Base-by-base conservation (phyloP, 64 coral and sea anemone species). In the Pachyseris speciosa region DNA sequence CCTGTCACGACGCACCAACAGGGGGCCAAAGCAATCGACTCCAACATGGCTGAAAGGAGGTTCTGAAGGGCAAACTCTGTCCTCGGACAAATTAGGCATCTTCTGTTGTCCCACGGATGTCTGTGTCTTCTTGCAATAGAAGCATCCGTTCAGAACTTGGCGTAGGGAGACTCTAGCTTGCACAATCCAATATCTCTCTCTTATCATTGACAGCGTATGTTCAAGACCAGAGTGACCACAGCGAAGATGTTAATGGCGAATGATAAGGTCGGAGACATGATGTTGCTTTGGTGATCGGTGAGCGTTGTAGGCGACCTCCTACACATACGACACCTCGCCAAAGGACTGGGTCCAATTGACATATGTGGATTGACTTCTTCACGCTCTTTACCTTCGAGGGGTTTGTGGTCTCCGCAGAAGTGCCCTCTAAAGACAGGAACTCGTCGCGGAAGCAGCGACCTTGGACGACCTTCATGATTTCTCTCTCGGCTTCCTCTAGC, bases 391-490 rank as follows among this genome's bases (percentile, higher is more conserved):
- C 40, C n/a, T 70, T 52, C 44, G 15, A 9, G 69, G 69, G 39
- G 69, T 42, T 73, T 45, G 16, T 42, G 37, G 69, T 43, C 37
- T 72, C 69, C 2, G 37, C 15, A 37, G 69, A 5, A 57, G 49
- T 19, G 12, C 24, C 37, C 33, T 87, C 47, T 37, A 87, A 69
- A 58, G 26, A 64, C 27, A 67, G 42, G 10, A 90, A 37, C 71
- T 89, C 72, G 5, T 91, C 67, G 16, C 16, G n/a, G 78, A 92
- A 92, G 27, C 51, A 16, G 36, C 40, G 34, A 25, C n/a, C 8
- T 75, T 92, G 89, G 24, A 92, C 78, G 20, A 58, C 65, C 52
- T 84, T 91, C 8, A 92, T 26, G 48, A 92, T 92, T 86, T 83
- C 90, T 64, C 36, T 58, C 43, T 92, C 38, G 61, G 80, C 90